Base-by-base conservation (phyloP, 2,888 invertebrate genomes). In the Smittia sp. region DNA sequence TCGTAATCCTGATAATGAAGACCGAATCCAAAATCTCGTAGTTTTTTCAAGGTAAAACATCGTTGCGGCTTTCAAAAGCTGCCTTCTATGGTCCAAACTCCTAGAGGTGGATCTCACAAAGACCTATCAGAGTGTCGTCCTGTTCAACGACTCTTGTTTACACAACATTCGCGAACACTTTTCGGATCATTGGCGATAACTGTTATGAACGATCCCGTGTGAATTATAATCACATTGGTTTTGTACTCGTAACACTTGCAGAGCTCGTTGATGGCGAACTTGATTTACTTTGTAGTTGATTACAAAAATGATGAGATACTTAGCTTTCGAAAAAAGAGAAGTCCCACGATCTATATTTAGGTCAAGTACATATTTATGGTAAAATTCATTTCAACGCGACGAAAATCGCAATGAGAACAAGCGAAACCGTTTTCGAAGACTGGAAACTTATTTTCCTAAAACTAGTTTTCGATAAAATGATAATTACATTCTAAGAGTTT, bases 1-100 rank as follows among this genome's bases (percentile, higher is more conserved):
- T 90, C 90, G 41, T 88, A 79, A 7, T 80, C 81, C 0, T 81
- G 80, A 41, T 85, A 85, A 1, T 90, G 85, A 65, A 88, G 83
- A 0, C 90, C 90, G 75, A 90, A 90, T 1, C 90, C 90, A 77
- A 83, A 89, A 78, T 90, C 90, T 0, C 90, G 82, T 78, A 90
- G 80, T 76, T 87, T 85, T 0, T 90, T 84, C 1, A 90, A 81
- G 0, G 89, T 84, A 76, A 89, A 90, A 76, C 90, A 83, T 38
- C 89, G 82, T 77, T 90, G 90, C 1, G 86, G 85, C 74, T 86
- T 7, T 22, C 58, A 58, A 18, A 58, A 58, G 22, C 13, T 22
- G 9, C 58, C 58, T 9, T 86, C 90, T 90, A 90, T 70, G 84
- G 80, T 39, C 81, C 80, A 0, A 87, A 58, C 22, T 22, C 58